These are phyloP conservation scores for Steinernema hermaphroditum DNA, from an alignment of 2,888 invertebrate species.

Conservation along the genomic window DNA sequence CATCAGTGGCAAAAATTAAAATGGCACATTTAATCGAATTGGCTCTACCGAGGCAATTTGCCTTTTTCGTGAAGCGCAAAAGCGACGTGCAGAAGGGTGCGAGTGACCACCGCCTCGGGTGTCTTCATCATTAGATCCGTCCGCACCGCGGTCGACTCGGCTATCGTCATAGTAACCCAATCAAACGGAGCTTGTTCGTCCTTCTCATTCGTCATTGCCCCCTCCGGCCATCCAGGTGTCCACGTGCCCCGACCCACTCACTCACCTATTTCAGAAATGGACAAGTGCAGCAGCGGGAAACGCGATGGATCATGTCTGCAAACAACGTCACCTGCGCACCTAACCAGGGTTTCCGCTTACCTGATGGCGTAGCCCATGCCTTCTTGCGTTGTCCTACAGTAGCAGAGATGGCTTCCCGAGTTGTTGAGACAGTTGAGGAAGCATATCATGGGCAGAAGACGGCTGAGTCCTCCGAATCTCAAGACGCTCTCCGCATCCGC, in stretches of 20 bases:
- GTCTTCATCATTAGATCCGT: not conserved
- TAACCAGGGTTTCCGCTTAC: too few species aligned
- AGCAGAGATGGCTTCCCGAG: constrained; percentile 1
- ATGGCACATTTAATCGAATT: constrained; percentile 13
- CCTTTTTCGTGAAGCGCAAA: not conserved
- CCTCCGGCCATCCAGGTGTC: constrained; percentile 29
- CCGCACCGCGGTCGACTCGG: not conserved
- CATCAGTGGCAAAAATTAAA: not conserved
- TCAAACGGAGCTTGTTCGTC: constrained; percentile 17
- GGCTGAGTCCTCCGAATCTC: not conserved
- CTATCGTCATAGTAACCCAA: constrained; percentile 30
- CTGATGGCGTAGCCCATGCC: constrained; percentile 7
- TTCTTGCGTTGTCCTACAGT: not conserved
- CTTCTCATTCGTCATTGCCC: not conserved
- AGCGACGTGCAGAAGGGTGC: not conserved
- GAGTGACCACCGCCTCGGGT: constrained; percentile 13
- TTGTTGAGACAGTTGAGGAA: constrained; percentile 10
- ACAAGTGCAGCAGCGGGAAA: constrained; percentile 16
- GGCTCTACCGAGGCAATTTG: not conserved
- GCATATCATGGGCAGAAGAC: constrained; percentile 7
- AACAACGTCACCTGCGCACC: too few species aligned
- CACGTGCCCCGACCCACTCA: not conserved
- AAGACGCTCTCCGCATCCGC: not conserved
- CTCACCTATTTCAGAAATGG: constrained; percentile 23
- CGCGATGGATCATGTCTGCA: constrained; percentile 14